Conservation (phyloP, 2,888 invertebrate genomes). For the Cecidostiba fungosa region DNA sequence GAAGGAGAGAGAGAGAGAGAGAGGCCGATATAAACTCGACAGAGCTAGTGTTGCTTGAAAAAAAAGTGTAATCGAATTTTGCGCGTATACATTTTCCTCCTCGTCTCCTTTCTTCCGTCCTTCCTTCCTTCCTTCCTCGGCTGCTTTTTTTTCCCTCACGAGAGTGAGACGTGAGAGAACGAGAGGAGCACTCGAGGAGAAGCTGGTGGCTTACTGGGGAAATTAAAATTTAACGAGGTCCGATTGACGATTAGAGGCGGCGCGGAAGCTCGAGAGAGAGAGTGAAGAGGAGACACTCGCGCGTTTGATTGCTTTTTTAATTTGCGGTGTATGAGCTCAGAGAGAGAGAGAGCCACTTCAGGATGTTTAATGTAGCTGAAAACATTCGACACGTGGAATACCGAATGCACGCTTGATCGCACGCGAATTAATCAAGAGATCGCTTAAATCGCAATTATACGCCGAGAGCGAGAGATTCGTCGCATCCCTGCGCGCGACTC, state of each 20-base stretch:
- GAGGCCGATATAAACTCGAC: constrained; percentile 24
- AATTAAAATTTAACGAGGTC: constrained; percentile 51
- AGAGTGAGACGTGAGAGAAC: no score
- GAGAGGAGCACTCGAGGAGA: neutral
- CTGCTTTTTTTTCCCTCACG: neutral
- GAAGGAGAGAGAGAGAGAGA: constrained; percentile 14
- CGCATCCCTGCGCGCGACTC: neutral
- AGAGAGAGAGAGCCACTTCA: neutral
- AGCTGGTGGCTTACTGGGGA: neutral
- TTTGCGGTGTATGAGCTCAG: neutral
- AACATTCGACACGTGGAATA: neutral
- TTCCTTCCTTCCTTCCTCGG: neutral
- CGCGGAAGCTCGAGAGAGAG: neutral
- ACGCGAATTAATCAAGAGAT: neutral
- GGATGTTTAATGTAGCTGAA: constrained; percentile 10
- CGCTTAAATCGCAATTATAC: constrained; percentile 1
- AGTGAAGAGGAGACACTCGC: neutral
- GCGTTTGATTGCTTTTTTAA: constrained; percentile 50
- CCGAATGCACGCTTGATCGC: neutral
- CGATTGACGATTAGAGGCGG: constrained; percentile 28
- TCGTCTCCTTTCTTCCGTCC: neutral
- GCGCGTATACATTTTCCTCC: neutral
- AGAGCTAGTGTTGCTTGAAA: neutral
- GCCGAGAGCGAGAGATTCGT: neutral
- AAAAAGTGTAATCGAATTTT: constrained; percentile 53